phyloP scores from a whole-genome alignment of 2,113 vertebrate species.

The Daboia siamensis region DNA sequence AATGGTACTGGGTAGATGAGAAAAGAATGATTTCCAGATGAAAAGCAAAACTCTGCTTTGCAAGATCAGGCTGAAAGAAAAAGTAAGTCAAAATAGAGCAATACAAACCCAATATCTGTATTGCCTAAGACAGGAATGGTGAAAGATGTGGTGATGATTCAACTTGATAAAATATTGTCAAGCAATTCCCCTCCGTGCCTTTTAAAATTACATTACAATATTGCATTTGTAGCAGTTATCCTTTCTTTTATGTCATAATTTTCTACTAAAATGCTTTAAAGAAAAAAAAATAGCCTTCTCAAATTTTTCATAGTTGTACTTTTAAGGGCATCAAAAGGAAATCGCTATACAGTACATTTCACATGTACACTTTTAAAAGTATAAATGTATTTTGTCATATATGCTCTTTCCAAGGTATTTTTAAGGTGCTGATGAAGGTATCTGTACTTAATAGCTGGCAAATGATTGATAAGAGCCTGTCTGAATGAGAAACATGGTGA shows the following conservation, averaged over 20 bases:
- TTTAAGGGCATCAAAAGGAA: background rate
- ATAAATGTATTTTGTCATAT: background rate
- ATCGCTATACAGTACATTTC: background rate
- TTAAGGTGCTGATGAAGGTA: background rate
- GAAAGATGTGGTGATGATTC: background rate
- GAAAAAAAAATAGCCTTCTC: background rate
- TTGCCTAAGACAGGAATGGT: background rate
- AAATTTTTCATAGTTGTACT: background rate
- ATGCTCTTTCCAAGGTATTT: background rate
- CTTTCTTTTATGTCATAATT: background rate
- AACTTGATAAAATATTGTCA: background rate
- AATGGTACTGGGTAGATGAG: background rate
- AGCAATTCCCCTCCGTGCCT: background rate
- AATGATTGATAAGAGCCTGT: background rate
- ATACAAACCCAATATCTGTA: background rate
- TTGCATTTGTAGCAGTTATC: background rate
- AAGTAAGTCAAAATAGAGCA: background rate
- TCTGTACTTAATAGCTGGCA: background rate
- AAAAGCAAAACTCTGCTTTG: background rate
- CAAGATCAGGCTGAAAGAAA: background rate
- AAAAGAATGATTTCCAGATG: background rate
- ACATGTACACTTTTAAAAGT: background rate
- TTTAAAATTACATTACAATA: background rate
- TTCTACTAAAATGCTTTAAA: background rate
- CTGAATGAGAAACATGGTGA: background rate